A percentile compares a stretch with the other conserved stretches of the same genome.
These are phyloP conservation scores for Encarsia formosa DNA, from an alignment of 2,888 invertebrate species.

Conservation along the genomic window DNA sequence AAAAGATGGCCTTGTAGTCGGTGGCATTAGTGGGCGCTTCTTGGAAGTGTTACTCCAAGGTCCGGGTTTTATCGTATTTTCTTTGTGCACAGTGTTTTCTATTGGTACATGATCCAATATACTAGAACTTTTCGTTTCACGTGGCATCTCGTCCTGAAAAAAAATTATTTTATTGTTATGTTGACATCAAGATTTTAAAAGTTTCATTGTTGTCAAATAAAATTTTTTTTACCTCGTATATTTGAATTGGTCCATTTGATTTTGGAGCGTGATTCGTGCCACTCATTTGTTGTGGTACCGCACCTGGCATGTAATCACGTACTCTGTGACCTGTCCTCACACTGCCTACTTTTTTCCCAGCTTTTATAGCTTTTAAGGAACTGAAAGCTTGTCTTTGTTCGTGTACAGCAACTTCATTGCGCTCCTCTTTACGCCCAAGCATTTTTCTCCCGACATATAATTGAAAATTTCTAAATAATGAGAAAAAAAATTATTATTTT, in stretches of 20 bases:
- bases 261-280: slow-evolving; percentile 46
- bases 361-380: slow-evolving; percentile 66
- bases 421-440: slow-evolving; percentile 59
- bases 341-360: slow-evolving; percentile 57
- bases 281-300: slow-evolving; percentile 54
- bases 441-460: slow-evolving; percentile 66
- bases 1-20: slow-evolving; percentile 49
- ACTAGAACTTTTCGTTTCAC: slow-evolving; percentile 49
- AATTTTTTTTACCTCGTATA: slow-evolving; percentile 59
- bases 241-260: slow-evolving; percentile 56
- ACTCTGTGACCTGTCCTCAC: slow-evolving; percentile 59
- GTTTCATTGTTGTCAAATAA: background rate
- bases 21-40: slow-evolving; percentile 44
- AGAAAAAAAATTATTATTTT: slow-evolving; percentile 1
- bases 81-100: slow-evolving; percentile 58
- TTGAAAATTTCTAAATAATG: slow-evolving; percentile 63
- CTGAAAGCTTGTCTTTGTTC: slow-evolving; percentile 76
- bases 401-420: slow-evolving; percentile 57
- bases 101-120: slow-evolving; percentile 58
- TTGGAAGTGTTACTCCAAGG: slow-evolving; percentile 60
- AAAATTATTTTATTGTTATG: too few relatives aligned
- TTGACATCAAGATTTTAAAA: background rate
- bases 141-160: slow-evolving; percentile 38
- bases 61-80: slow-evolving; percentile 68
- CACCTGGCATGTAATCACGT: slow-evolving; percentile 55